phyloP scores from a whole-genome alignment of 1,140 invertebrate genomes.

The Halictus rubicundus region DNA sequence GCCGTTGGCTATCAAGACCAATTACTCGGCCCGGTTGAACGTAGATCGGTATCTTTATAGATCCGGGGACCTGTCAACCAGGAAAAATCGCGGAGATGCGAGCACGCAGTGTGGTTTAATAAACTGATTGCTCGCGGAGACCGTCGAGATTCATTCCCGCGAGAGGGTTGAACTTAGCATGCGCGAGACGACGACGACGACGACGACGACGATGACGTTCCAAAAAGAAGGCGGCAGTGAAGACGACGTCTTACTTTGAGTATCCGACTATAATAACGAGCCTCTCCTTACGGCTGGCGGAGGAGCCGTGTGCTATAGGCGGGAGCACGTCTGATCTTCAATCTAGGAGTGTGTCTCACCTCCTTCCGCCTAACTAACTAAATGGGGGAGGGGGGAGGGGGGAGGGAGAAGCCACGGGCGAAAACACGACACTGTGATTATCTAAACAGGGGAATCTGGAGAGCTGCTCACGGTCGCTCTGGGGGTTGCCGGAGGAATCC shows the following conservation, averaged over 20 bases:
- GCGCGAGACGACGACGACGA: not conserved
- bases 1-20: too few relatives aligned
- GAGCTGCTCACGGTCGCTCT: not conserved
- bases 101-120: not conserved
- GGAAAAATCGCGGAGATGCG: too few relatives aligned
- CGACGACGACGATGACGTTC: too few relatives aligned
- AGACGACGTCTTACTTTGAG: constrained; percentile 28
- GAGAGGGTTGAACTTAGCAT: not conserved
- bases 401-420: constrained; percentile 26
- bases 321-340: constrained; percentile 45
- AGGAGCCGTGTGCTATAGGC: constrained; percentile 28
- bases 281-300: not conserved
- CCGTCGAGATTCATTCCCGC: not conserved
- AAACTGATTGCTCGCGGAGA: not conserved
- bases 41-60: too few relatives aligned
- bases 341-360: constrained; percentile 29
- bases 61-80: too few relatives aligned
- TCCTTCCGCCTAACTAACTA: constrained; percentile 25
- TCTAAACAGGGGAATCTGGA: constrained; percentile 22
- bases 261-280: constrained; percentile 42
- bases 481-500: constrained; percentile 5
- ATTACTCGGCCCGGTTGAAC: too few relatives aligned
- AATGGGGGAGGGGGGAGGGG: too few relatives aligned
- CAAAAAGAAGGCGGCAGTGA: not conserved
- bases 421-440: constrained; percentile 37